Percentiles rank a stretch among this genome's conserved stretches.
Evolutionary conservation across 2,888 invertebrate genomes (phyloP).

Genomic region (Cheilosia impressa): DNA sequence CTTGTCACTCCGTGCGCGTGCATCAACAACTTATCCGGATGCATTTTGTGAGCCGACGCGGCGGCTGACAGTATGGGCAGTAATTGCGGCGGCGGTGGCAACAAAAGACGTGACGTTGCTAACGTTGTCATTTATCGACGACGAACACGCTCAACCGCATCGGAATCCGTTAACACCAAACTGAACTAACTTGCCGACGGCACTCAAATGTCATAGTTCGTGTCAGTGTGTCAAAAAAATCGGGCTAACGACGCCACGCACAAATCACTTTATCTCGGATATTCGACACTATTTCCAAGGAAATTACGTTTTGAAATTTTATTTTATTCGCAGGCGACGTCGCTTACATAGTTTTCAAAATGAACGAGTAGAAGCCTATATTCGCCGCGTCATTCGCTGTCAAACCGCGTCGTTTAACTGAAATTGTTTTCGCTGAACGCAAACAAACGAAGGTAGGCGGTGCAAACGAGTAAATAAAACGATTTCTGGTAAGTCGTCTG

Average conservation of each 20-base stretch:
- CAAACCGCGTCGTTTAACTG: conserved; percentile 80
- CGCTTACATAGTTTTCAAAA: conserved; percentile 44
- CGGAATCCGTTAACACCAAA: conserved; percentile 55
- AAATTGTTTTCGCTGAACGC: conserved; percentile 74
- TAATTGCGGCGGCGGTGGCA: conserved; percentile 71
- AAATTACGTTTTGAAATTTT: conserved; percentile 16
- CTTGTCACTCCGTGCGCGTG: conserved; percentile 81
- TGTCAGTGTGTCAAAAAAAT: conserved; percentile 9
- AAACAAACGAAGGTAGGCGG: conserved; percentile 74
- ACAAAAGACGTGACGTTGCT: conserved; percentile 76
- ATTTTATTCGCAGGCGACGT: conserved; percentile 41
- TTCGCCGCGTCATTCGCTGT: conserved; percentile 78
- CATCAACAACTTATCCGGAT: conserved; percentile 82
- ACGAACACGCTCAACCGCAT: conserved; percentile 58
- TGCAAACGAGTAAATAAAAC: conserved; percentile 59
- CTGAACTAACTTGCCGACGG: conserved; percentile 70
- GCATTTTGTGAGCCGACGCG: conserved; percentile 78
- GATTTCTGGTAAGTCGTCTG: conserved; percentile 54
- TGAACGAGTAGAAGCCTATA: conserved; percentile 64
- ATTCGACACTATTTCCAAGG: conserved; percentile 45
- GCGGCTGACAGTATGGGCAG: conserved; percentile 64
- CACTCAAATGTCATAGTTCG: conserved; percentile 70
- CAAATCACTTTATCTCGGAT: conserved; percentile 36
- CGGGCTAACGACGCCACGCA: conserved; percentile 18
- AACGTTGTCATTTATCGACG: conserved; percentile 77